Base-by-base conservation (phyloP, 1,140 invertebrate species). In the Anadara kagoshimensis region DNA sequence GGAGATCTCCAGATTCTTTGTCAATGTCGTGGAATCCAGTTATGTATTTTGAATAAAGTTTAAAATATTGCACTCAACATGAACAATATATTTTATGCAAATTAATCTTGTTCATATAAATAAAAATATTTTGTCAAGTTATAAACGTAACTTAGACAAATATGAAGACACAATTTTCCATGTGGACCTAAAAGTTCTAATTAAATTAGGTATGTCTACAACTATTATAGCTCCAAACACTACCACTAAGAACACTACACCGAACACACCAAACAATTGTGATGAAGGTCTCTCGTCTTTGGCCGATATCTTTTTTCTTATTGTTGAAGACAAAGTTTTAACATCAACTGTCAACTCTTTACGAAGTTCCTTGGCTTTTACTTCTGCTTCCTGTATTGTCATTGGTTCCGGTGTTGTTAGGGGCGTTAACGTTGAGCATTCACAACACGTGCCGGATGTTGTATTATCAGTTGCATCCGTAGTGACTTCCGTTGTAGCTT, bases 271-370 rank as follows among this genome's bases (percentile, higher is more conserved):
- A 20, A 62, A 22, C 8, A 7, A 22, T 29, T 44, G 16, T 14
- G 59, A 44, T 2, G 59, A 62, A 22, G 59, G n/a, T 45, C 59
- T 44, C 5, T 24, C 22, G 20, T 62, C 59, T 29, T 62, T 45
- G 1, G 59, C 59, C 11, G 41, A 44, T 1, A 45, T 22, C 24
- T 10, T n/a, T 45, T 62, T 62, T 5, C 29, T 62, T 36, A 62
- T 44, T 44, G 59, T 62, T 12, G 59, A 44, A 20, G 59, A 62
- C 8, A 62, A 24, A 10, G 43, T 62, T 20, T 10, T 62, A 8
- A 20, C 45, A 22, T 62, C 59, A 45, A 62, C n/a, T 20, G 14
- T 44, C 4, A 62, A 22, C 45, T 62, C 59, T 20, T 62, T 62
- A 24, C 45, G 41, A 1, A 62, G 43, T 62, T 62, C 44, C 2